Evolutionary conservation across 2,113 vertebrate species (phyloP).

Genomic region (Tursiops truncatus): DNA sequence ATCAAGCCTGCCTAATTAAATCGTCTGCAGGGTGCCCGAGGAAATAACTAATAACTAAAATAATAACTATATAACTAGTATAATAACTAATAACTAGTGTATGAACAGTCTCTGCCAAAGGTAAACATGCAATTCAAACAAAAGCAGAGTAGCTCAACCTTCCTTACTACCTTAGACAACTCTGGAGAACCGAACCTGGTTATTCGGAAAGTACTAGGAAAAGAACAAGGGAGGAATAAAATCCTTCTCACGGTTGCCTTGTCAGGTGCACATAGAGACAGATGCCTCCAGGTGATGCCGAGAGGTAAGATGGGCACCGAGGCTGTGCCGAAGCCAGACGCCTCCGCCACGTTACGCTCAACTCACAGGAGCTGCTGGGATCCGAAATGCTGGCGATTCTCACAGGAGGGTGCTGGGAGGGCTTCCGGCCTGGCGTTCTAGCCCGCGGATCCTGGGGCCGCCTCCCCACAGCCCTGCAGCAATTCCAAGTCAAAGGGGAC

Average conservation of each 20-base stretch:
- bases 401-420: fast-evolving
- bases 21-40: fast-evolving
- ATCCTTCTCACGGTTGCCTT: fast-evolving
- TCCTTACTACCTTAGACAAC: background rate
- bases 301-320: fast-evolving
- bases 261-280: background rate
- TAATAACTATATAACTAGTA: too few species aligned
- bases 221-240: background rate
- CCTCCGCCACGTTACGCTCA: fast-evolving
- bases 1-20: constrained; percentile 48
- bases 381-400: fast-evolving
- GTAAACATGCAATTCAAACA: background rate
- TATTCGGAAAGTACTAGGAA: background rate
- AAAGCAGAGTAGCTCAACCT: too few species aligned
- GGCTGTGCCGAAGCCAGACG: background rate
- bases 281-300: fast-evolving
- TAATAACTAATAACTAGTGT: too few species aligned
- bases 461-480: background rate
- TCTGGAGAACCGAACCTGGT: background rate
- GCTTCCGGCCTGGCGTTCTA: fast-evolving
- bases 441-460: too few species aligned
- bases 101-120: background rate
- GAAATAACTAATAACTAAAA: too few species aligned
- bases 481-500: background rate
- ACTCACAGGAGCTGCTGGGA: fast-evolving